Percentiles rank a stretch among this genome's conserved stretches.
These are phyloP conservation scores for Lottia scabra DNA, from an alignment of 2,888 invertebrate species.

Conservation along the genomic window DNA sequence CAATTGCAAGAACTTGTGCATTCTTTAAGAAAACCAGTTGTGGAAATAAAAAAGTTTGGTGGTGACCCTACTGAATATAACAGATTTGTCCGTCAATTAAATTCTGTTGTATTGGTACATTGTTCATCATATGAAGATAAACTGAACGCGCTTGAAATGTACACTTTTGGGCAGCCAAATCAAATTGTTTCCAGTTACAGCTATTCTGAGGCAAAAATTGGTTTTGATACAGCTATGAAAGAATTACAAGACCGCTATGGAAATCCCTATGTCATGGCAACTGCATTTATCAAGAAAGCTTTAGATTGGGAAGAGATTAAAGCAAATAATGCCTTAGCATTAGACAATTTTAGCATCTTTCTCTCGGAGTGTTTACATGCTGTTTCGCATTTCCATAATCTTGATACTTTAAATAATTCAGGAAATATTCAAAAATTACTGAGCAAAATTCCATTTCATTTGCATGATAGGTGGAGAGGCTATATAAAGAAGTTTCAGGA, in stretches of 20 bases:
- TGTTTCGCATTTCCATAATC: slow-evolving; percentile 8
- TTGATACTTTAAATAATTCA: slow-evolving; percentile 15
- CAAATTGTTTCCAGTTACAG: neutral
- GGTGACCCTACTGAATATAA: neutral
- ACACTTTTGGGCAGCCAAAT: neutral
- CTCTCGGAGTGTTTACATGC: slow-evolving; percentile 19
- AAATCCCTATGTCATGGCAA: slow-evolving; percentile 14
- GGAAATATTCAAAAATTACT: slow-evolving; percentile 17
- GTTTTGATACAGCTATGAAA: neutral
- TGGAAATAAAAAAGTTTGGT: neutral
- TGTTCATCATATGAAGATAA: neutral
- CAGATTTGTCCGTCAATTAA: slow-evolving; percentile 2
- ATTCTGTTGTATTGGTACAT: neutral
- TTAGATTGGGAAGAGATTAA: slow-evolving; percentile 19
- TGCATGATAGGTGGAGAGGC: slow-evolving; percentile 23
- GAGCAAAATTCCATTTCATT: slow-evolving; percentile 10
- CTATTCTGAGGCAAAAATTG: neutral
- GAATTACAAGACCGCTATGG: slow-evolving; percentile 21
- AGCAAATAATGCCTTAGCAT: slow-evolving; percentile 12
- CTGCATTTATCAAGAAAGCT: slow-evolving; percentile 23
- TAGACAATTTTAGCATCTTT: slow-evolving; percentile 22
- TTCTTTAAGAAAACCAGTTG: neutral
- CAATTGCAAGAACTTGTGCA: neutral
- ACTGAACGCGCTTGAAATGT: neutral
- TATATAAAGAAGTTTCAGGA: neutral